Evolutionary conservation across 53 echinoderm and acorn worm species (phyloP).

Genomic region (Henricia sp.): DNA sequence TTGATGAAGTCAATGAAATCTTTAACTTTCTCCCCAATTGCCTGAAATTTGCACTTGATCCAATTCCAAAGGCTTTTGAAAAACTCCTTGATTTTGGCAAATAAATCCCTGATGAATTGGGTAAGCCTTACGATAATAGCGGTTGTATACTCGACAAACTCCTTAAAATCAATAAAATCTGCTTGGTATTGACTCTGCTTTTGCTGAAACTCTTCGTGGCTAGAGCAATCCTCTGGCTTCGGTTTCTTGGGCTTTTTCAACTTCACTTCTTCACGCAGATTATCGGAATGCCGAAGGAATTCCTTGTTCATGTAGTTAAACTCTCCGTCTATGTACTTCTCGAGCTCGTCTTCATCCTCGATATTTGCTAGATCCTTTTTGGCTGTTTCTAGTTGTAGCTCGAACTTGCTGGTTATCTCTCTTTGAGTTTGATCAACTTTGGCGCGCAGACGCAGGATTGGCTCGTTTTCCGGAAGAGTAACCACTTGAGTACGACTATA

Average conservation of each 20-base stretch:
- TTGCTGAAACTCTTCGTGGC: background rate
- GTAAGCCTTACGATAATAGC: constrained; percentile 9
- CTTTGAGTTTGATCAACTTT: too few species aligned
- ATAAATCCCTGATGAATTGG: constrained; percentile 16
- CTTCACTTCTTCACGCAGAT: background rate
- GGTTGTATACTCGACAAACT: background rate
- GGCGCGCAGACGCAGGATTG: too few species aligned
- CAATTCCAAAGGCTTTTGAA: constrained; percentile 31
- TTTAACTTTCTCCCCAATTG: background rate
- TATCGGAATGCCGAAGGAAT: background rate
- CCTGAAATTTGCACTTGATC: constrained; percentile 37
- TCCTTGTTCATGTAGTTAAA: background rate
- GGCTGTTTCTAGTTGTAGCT: too few species aligned
- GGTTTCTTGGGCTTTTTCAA: constrained; percentile 5
- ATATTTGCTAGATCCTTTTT: too few species aligned
- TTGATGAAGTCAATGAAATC: constrained; percentile 20
- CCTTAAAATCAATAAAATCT: background rate
- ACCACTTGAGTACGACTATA: too few species aligned
- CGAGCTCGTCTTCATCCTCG: background rate
- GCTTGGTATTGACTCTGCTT: background rate
- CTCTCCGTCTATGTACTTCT: background rate
- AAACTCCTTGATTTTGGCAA: constrained; percentile 30
- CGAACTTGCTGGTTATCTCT: too few species aligned
- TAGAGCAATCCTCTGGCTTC: background rate
- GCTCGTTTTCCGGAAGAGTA: too few species aligned